Percentiles rank a stretch among this genome's conserved stretches.
Conservation (phyloP, 2,113 vertebrate species). For the Leptocoma aspasia region DNA sequence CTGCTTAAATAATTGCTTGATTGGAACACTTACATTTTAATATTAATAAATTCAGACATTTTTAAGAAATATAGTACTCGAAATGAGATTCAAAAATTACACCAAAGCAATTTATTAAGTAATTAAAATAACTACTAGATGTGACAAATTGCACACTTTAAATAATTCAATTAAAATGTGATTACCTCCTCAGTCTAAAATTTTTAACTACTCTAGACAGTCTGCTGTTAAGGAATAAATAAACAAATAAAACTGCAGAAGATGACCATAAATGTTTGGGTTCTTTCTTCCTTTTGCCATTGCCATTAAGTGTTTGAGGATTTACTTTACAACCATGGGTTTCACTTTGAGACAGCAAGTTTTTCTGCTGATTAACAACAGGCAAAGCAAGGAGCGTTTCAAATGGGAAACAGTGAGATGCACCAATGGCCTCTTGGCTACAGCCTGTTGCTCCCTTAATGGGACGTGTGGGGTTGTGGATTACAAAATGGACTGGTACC, state of each 20-base stretch:
- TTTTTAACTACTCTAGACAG: neutral
- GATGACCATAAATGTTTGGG: neutral
- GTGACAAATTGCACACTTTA: slow-evolving; percentile 38
- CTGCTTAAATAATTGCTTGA: slow-evolving; percentile 33
- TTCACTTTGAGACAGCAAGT: neutral
- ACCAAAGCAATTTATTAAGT: slow-evolving; percentile 40
- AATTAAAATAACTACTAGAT: slow-evolving; percentile 39
- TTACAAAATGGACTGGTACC: neutral
- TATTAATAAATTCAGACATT: neutral
- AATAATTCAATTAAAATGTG: slow-evolving; percentile 44
- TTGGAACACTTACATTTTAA: slow-evolving; percentile 8
- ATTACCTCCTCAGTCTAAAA: neutral
- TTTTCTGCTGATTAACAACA: neutral
- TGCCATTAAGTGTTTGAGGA: neutral
- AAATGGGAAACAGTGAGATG: neutral
- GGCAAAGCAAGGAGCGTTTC: neutral
- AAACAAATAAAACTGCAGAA: neutral
- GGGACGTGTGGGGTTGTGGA: neutral
- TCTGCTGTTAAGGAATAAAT: neutral
- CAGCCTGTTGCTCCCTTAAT: neutral
- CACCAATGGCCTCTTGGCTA: neutral
- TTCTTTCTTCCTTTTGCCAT: neutral
- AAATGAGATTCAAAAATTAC: slow-evolving; percentile 19
- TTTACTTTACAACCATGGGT: neutral
- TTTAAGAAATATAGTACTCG: slow-evolving; percentile 27